phyloP scores from a whole-genome alignment of 2,797 vertebrate genomes.

The Smutsia temminckii region DNA sequence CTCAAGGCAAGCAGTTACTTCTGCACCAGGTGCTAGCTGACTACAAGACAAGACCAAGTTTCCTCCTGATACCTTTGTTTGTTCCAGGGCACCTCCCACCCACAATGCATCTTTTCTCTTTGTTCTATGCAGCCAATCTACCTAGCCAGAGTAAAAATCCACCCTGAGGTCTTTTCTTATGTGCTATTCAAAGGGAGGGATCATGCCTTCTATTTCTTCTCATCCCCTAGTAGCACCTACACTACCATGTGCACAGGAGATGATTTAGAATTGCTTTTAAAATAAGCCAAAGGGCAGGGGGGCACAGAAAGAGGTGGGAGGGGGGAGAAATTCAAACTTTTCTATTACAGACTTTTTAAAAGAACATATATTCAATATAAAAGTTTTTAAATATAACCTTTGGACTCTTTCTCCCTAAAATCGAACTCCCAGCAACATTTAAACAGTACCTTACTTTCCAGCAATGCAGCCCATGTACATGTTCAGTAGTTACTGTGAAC shows the following conservation, averaged over 20 bases:
- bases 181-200: not conserved
- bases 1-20: not conserved
- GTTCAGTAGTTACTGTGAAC: conserved; percentile 7
- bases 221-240: not conserved
- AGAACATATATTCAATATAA: not conserved
- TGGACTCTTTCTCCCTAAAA: not conserved
- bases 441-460: not conserved
- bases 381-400: conserved; percentile 1
- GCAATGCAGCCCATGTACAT: not conserved
- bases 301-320: not conserved
- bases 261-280: not conserved
- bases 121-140: not conserved
- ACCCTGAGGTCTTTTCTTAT: not conserved
- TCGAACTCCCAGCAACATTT: not conserved
- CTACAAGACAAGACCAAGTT: not conserved
- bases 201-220: not conserved
- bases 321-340: not conserved
- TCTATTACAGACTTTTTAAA: not conserved
- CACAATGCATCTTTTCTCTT: not conserved
- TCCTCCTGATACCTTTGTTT: not conserved
- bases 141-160: not conserved
- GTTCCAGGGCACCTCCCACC: not conserved
- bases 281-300: not conserved
- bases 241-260: not conserved
- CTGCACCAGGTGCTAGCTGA: not conserved